These are phyloP conservation scores for Cerceris rybyensis DNA, from an alignment of 2,888 invertebrate species.

Conservation along the genomic window DNA sequence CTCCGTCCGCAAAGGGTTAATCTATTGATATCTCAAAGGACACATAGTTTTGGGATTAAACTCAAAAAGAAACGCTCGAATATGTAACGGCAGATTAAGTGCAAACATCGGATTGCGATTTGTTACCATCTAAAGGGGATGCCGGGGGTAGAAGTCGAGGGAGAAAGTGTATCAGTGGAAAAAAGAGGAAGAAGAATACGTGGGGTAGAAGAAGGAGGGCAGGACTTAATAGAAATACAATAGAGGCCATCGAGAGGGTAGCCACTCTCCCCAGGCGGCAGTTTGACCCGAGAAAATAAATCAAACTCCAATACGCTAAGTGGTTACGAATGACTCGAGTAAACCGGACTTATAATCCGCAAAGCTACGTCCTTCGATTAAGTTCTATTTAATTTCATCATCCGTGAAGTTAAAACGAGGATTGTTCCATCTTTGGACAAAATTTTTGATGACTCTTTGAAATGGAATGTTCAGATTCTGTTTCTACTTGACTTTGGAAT, in stretches of 20 bases:
- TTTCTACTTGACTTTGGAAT: slow-evolving; percentile 4
- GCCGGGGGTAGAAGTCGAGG: not conserved
- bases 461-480: slow-evolving; percentile 51
- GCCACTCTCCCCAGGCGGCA: slow-evolving; percentile 75
- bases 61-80: no score
- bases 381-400: slow-evolving; percentile 79
- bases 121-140: no score
- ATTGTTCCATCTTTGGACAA: slow-evolving; percentile 16
- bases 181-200: slow-evolving; percentile 28
- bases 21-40: no score
- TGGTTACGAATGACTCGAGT: slow-evolving; percentile 78
- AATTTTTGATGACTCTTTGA: slow-evolving; percentile 38
- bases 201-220: slow-evolving; percentile 56
- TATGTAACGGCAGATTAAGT: not conserved
- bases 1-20: no score
- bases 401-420: slow-evolving; percentile 57
- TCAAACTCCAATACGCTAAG: slow-evolving; percentile 82
- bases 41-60: no score
- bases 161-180: not conserved
- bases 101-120: not conserved
- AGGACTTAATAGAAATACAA: slow-evolving; percentile 80
- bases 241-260: slow-evolving; percentile 73
- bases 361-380: slow-evolving; percentile 71
- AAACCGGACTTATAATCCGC: slow-evolving; percentile 76
- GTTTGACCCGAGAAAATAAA: slow-evolving; percentile 79